Evolutionary conservation across 2,888 invertebrate species (phyloP), one percentile per base, ranked within the genome.

Genomic region (Zootermopsis nevadensis): DNA sequence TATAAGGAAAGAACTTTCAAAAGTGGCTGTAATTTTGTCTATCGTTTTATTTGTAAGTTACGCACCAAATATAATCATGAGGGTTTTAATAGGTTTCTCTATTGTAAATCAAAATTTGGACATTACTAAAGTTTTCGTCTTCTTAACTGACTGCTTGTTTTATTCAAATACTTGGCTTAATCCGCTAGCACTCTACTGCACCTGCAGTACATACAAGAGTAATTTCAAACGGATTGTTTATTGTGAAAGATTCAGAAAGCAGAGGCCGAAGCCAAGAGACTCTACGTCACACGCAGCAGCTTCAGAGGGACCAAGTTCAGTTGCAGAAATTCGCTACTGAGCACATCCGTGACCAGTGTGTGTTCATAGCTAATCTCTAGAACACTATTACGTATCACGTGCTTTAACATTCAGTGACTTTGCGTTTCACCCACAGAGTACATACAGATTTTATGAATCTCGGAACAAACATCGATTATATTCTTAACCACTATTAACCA

Each of bases 191-290:
- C 10, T 72, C 33, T 72, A 72, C 22, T 22, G 8, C 35, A 33
- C 72, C 33, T 33, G 33, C 33, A 33, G 33, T 33, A 33, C 35
- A 22, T 72, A 72, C 22, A 31, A 33, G 30, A 1, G 33, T 30
- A 8, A 72, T 72, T 72, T 72, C 31, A 33, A 22, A 33, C 31
- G 72, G 7, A 33, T 72, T 72, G 8, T 72, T 27, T 19, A 72
- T 33, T 72, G 72, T 72, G 72, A 72, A 72, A 3, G 72, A 10
- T 33, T 72, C 15, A 72, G 72, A 24, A 72, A 72, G 24, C 33
- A 33, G 8, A 8, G 8, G 33, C 33, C 33, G 7, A 72, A 33
- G 33, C 27, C 8, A 72, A 33, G 33, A 22, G 15, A 27, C 30
- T 33, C 72, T 10, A 33, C 22, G 22, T 27, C 72, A 30, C 30